Conservation (phyloP, 2,888 invertebrate species). For the Lagria hirta region DNA sequence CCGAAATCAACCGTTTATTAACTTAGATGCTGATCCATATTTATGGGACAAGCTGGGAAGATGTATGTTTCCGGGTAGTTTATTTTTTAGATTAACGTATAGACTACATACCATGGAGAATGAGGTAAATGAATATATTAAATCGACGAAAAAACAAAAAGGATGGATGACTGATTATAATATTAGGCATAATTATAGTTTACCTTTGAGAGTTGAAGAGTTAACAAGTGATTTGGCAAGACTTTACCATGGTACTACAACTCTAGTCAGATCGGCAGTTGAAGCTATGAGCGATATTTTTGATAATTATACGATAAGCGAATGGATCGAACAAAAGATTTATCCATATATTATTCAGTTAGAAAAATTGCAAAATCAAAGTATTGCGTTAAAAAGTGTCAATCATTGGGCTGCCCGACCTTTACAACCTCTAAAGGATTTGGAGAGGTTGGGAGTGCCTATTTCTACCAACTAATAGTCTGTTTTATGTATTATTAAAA, state of each 20-base stretch:
- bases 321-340: constrained; percentile 69
- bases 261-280: constrained; percentile 58
- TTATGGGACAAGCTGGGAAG: constrained; percentile 64
- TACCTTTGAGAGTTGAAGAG: constrained; percentile 66
- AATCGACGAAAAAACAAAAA: constrained; percentile 46
- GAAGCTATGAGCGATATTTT: constrained; percentile 61
- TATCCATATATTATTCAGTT: constrained; percentile 59
- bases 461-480: constrained; percentile 10
- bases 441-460: constrained; percentile 54
- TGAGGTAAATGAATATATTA: constrained; percentile 53
- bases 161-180: constrained; percentile 74
- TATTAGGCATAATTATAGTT: constrained; percentile 67
- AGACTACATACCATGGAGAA: constrained; percentile 52
- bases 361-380: constrained; percentile 59
- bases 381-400: constrained; percentile 56
- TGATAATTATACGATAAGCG: constrained; percentile 62
- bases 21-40: constrained; percentile 62
- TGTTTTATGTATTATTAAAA: no score
- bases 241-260: constrained; percentile 60
- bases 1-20: constrained; percentile 55
- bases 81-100: constrained; percentile 56
- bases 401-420: constrained; percentile 65
- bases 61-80: constrained; percentile 67
- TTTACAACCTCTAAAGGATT: constrained; percentile 56
- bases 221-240: constrained; percentile 59